Percentiles rank a stretch among this genome's conserved stretches.
phyloP scores from a whole-genome alignment of 2,888 invertebrate genomes.

The Dione juno region DNA sequence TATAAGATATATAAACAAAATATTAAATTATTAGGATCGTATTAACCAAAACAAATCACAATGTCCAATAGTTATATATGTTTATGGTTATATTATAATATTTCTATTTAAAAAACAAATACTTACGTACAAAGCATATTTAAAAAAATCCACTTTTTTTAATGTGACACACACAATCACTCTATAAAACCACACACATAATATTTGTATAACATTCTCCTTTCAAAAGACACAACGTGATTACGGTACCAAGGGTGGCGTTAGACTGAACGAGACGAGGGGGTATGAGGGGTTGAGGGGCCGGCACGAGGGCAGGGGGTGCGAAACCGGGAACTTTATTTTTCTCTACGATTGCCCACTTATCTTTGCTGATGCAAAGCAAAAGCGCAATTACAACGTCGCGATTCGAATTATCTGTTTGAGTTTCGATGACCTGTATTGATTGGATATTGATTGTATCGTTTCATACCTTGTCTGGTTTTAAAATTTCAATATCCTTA shows the following conservation, averaged over 20 bases:
- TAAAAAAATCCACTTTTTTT: conserved; percentile 37
- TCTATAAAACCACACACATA: conserved; percentile 42
- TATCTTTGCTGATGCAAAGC: conserved; percentile 56
- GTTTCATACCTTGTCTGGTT: background rate
- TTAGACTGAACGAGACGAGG: conserved; percentile 46
- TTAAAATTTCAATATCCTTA: background rate
- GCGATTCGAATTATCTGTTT: conserved; percentile 45
- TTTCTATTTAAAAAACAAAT: background rate
- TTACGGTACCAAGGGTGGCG: conserved; percentile 43
- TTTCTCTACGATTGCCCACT: conserved; percentile 56
- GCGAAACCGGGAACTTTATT: conserved; percentile 52
- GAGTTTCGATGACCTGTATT: conserved; percentile 27
- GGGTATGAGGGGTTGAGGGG: conserved; percentile 41
- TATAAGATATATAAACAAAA: background rate
- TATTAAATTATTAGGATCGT: background rate
- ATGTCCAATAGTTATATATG: background rate
- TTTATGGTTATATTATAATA: background rate
- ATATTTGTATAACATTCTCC: conserved; percentile 40
- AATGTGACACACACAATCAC: conserved; percentile 45
- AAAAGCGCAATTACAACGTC: conserved; percentile 53
- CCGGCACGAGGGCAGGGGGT: conserved; percentile 52
- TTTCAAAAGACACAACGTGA: conserved; percentile 40
- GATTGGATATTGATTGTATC: conserved; percentile 22
- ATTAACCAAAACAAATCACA: conserved; percentile 7
- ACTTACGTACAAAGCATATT: conserved; percentile 49